Evolutionary conservation across 2,888 invertebrate species (phyloP).

Genomic region (Boloria euphrosyne): DNA sequence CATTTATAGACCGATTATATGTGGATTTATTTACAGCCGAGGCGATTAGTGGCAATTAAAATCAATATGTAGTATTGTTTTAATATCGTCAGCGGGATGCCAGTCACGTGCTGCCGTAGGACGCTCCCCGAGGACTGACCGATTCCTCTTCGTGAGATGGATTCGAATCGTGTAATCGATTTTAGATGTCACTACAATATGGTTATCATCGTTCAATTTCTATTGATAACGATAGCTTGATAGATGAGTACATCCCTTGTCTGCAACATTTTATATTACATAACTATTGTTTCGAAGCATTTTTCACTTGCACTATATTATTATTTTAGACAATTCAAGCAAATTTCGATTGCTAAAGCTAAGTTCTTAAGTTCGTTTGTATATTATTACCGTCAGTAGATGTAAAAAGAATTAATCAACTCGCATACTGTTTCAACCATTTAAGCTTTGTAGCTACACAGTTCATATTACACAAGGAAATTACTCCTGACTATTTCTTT

Average conservation of each 20-base stretch:
- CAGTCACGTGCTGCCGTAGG: slow-evolving; percentile 40
- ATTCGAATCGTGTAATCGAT: slow-evolving; percentile 72
- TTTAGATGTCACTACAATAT: slow-evolving; percentile 49
- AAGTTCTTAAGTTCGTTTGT: too few species aligned
- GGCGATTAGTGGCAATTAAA: slow-evolving; percentile 3
- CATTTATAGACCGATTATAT: neutral
- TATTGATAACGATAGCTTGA: slow-evolving; percentile 16
- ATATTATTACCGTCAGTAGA: too few species aligned
- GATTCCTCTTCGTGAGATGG: slow-evolving; percentile 67
- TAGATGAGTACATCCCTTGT: slow-evolving; percentile 10
- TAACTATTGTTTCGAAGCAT: too few species aligned
- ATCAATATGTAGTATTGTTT: slow-evolving; percentile 16
- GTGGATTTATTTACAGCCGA: neutral
- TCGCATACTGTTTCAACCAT: too few species aligned
- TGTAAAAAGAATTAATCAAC: too few species aligned
- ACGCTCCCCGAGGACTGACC: slow-evolving; percentile 50
- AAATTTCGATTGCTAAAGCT: too few species aligned
- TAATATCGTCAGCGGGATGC: slow-evolving; percentile 23
- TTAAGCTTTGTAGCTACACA: too few species aligned
- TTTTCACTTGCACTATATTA: too few species aligned
- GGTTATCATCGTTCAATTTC: slow-evolving; percentile 31
- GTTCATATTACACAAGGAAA: too few species aligned
- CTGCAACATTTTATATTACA: too few species aligned
- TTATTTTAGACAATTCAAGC: too few species aligned
- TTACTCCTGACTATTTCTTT: too few species aligned